Base-by-base conservation (phyloP, 2,797 vertebrate species). In the Selene dorsalis region DNA sequence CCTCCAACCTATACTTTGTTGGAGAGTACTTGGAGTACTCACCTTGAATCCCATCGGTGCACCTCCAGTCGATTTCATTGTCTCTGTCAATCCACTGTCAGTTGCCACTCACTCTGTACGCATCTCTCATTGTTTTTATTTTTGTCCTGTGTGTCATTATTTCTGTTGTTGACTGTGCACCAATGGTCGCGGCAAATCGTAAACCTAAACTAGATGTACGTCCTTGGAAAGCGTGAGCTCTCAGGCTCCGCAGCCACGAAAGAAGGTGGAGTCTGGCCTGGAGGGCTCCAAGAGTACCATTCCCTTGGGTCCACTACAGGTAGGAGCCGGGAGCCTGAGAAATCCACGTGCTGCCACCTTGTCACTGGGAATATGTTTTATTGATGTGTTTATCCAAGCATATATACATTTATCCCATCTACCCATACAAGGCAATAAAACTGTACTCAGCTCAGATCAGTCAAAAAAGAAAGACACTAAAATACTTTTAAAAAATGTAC, bases 181-280 rank as follows among this genome's bases (percentile, higher is more conserved):
- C 84, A 78, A 84, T 84, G 85, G 39, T 88, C 66, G 80, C 75
- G 82, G 79, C 82, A 86, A 86, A 88, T 47, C 24, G 57, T 79
- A 88, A 90, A 79, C 66, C 84, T 88, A 93, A 91, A 87, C 92
- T 95, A 98, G 96, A 95, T 97, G 97, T 93, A 96, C 95, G 86
- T 94, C 97, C 68, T 94, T 96, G 93, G 97, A 98, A 91, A 96
- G 95, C 87, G 91, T 95, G 93, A 96, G 95, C 94, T 94, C 96
- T 84, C 95, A 96, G 73, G 93, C 95, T 93, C 95, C 96, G 61
- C 96, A 96, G 92, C 95, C 95, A 67, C 95, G 93, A 83, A 96
- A 95, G 96, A 98, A 97, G 95, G 93, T 90, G 52, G 96, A 96
- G 92, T 96, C 96, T 84, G 93, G 94, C 87, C 93, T 94, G 88